Conservation (phyloP, 2,113 vertebrate species). For the Anoura caudifer region DNA sequence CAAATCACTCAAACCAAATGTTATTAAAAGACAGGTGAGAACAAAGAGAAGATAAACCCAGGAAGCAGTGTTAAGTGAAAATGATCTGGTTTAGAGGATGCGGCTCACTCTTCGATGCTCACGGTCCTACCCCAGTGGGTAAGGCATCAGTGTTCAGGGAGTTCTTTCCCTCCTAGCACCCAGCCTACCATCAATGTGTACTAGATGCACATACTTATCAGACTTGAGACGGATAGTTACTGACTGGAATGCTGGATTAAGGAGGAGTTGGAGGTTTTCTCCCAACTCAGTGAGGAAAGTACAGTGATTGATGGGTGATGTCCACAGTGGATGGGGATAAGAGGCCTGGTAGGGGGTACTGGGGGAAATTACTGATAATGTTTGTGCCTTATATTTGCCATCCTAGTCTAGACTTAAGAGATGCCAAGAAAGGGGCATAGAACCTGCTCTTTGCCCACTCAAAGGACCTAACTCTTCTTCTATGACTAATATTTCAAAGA, state of each 20-base stretch:
- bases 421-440: not conserved
- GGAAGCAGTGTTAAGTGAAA: not conserved
- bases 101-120: not conserved
- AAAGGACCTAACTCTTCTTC: not conserved
- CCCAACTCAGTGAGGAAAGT: not conserved
- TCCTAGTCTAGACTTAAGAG: not conserved
- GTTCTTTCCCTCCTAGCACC: not conserved
- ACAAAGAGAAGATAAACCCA: not conserved
- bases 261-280: not conserved
- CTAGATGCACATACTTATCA: not conserved
- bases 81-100: not conserved
- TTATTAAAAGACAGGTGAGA: not conserved
- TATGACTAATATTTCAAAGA: not conserved
- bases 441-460: not conserved
- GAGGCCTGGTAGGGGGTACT: not conserved
- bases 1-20: not conserved
- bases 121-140: fast-evolving
- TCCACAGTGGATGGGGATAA: not conserved
- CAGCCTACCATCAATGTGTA: not conserved
- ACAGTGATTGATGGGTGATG: not conserved
- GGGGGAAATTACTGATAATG: not conserved
- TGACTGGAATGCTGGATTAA: not conserved
- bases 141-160: not conserved
- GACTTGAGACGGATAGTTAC: not conserved
- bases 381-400: not conserved